Evolutionary conservation across 2,888 invertebrate genomes (phyloP), one percentile per base, ranked within the genome.

Genomic region (Magallana nippona): DNA sequence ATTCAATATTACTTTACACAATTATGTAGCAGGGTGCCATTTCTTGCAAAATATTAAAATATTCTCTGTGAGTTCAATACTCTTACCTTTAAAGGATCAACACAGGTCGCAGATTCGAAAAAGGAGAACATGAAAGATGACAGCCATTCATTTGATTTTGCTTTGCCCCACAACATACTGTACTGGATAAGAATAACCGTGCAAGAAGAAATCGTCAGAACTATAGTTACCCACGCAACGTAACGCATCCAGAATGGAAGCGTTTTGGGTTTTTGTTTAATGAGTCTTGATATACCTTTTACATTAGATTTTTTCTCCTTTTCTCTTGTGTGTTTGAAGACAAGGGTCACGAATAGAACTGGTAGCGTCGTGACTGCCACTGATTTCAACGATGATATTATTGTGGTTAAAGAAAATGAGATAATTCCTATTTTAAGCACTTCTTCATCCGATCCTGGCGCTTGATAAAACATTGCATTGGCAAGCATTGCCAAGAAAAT

Each of bases 401-500:
- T 80, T 8, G 71, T 82, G 11, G 60, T 83, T 10, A 85, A 57
- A 15, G 89, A 87, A 22, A 89, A 83, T 10, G 82, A 55, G 27
- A 89, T 62, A 19, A 84, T 83, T 17, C 89, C 89, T 19, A 89
- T 77, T 27, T 86, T 84, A 22, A 89, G 82, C 44, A 5, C 55
- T 10, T 83, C 80, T 10, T 86, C 85, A n/a, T 87, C 86, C 5
- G 85, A 79, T 0, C 83, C 77, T 5, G 86, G 84, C 8, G 89
- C 85, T 22, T 87, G 84, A 86, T 93, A 95, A 90, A 93, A 95
- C 94, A 95, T 94, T 27, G 94, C 94, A 84, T 94, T 94, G 19
- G 92, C 93, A 56, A 95, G 88, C 94, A 95, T 95, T 17, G 94
- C 93, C 15, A 94, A 88, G 84, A 93, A 93, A 15, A 95, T 88